phyloP scores from a whole-genome alignment of 2,113 vertebrate genomes.

The Python bivittatus region DNA sequence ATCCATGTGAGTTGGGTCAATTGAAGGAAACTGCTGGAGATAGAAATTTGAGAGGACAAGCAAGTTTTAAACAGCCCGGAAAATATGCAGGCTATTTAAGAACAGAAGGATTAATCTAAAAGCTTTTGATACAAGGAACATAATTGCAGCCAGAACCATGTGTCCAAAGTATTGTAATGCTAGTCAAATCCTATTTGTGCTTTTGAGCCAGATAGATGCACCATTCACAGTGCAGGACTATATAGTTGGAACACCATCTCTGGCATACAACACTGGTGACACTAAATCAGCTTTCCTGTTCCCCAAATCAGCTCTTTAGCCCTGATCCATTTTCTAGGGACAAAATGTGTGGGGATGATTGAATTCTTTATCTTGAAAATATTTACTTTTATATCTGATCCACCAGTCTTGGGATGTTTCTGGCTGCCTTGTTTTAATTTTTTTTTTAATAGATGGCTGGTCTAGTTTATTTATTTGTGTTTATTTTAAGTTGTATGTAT shows the following conservation, averaged over 20 bases:
- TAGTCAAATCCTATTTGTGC: neutral
- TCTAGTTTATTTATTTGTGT: neutral
- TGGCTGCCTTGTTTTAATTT: too few relatives aligned
- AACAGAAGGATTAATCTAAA: neutral
- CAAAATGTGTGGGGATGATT: too few relatives aligned
- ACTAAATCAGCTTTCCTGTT: neutral
- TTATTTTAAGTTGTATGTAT: neutral
- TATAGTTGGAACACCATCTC: too few relatives aligned
- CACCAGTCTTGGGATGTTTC: too few relatives aligned
- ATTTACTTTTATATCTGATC: too few relatives aligned
- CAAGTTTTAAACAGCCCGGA: too few relatives aligned
- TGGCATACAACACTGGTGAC: neutral
- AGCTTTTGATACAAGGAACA: neutral
- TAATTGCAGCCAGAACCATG: neutral
- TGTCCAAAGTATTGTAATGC: neutral
- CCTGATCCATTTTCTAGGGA: too few relatives aligned
- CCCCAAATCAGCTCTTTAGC: too few relatives aligned
- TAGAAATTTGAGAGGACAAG: neutral
- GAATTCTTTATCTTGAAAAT: too few relatives aligned
- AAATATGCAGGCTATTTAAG: neutral
- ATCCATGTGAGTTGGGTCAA: neutral
- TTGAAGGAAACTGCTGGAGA: neutral
- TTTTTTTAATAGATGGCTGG: neutral
- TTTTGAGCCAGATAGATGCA: too few relatives aligned
- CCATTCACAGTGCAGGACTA: too few relatives aligned